These are phyloP conservation scores for Teleogryllus occipitalis DNA, from an alignment of 1,140 invertebrate genomes.

Conservation along the genomic window DNA sequence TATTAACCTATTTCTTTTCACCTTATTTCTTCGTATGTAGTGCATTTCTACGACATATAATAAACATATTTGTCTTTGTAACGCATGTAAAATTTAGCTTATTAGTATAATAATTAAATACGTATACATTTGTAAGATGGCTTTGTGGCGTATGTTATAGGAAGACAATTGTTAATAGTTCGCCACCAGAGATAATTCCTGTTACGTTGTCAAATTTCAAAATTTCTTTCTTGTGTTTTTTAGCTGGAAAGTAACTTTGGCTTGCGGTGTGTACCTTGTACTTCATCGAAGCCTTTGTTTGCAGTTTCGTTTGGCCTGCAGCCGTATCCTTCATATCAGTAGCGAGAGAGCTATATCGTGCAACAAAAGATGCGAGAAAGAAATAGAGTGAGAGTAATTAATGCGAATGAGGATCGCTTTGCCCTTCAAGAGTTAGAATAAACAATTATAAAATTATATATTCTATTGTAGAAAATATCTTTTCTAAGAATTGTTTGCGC, in stretches of 20 bases:
- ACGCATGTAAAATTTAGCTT: not conserved
- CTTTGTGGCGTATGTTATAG: not conserved
- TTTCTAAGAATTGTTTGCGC: too few relatives aligned
- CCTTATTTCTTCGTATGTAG: not conserved
- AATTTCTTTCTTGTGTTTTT: not conserved
- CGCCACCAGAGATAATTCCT: not conserved
- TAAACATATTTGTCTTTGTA: not conserved
- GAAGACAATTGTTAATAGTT: not conserved
- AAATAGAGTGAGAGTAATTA: too few relatives aligned
- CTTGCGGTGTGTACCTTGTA: not conserved
- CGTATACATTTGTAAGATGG: slow-evolving; percentile 4
- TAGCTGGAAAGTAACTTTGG: not conserved
- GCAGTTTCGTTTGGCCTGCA: not conserved
- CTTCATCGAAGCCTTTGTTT: too few relatives aligned
- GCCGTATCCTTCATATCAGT: not conserved
- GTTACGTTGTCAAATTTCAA: not conserved
- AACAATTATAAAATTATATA: too few relatives aligned
- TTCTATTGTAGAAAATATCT: too few relatives aligned
- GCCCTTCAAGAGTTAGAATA: too few relatives aligned
- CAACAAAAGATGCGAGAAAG: not conserved
- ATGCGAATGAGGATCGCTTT: too few relatives aligned
- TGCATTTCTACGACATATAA: not conserved
- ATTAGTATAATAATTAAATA: not conserved
- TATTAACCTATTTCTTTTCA: not conserved
- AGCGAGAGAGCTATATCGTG: not conserved